Evolutionary conservation across 2,113 vertebrate species (phyloP), one percentile per base, ranked within the genome.

Genomic region (Trogon melanurus): DNA sequence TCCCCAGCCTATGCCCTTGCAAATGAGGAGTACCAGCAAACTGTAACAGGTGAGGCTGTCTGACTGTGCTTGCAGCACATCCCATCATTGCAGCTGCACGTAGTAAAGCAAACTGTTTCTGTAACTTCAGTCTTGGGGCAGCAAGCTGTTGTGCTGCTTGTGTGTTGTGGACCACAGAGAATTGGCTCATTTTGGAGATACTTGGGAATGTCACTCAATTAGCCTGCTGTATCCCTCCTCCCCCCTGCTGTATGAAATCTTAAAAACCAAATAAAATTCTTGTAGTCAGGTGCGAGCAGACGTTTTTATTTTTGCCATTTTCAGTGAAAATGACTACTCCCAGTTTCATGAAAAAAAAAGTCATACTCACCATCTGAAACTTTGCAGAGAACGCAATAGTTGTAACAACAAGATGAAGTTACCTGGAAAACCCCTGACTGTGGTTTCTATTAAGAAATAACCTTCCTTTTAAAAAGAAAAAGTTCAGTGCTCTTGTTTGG

Each of bases 351-450:
- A 13, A 93, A 93, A 91, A 90, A 80, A 72, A 61, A 26, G 18
- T 70, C 34, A 2, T 90, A 34, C 83, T 89, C 69, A 79, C 81
- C 60, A 45, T 48, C 56, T 96, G 93, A 97, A 98, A 94, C 83
- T 92, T 97, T 95, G 74, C 82, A 90, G 61, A 89, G 85, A 96
- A 94, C 69, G 44, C 85, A 79, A 34, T 95, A 69, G 79, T 72
- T 97, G 17, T 17, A 75, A 67, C 76, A 97, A 92, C 18, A 92
- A 78, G 41, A 58, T 21, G 2, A 65, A 83, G 75, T 88, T 97
- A 93, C 83, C 71, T 98, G 96, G 97, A 98, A 98, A 98, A 48
- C 80, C 92, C 93, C 94, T 65, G 36, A 69, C 41, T 81, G 64
- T 95, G 93, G 95, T 83, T 74, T 89, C 83, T 95, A 67, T 90